A percentile compares a stretch with the other conserved stretches of the same genome.
phyloP scores from a whole-genome alignment of 2,888 invertebrate genomes.

The Vanessa cardui region DNA sequence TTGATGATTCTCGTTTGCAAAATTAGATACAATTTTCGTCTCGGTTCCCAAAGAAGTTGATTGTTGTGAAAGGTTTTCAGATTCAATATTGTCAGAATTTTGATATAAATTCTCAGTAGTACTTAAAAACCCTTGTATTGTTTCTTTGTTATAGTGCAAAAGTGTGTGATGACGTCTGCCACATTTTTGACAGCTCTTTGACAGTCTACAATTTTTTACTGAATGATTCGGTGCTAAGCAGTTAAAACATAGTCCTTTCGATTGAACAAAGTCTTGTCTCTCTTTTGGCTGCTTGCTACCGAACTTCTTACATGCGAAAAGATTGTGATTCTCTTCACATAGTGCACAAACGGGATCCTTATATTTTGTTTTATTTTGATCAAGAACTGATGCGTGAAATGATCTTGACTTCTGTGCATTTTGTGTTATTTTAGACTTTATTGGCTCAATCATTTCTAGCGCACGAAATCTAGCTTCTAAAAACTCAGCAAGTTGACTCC shows the following conservation, averaged over 20 bases:
- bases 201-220: background rate
- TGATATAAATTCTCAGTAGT: constrained; percentile 5
- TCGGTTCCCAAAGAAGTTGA: background rate
- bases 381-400: background rate
- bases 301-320: background rate
- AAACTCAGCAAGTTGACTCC: constrained; percentile 4
- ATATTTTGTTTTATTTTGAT: background rate
- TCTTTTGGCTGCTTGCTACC: background rate
- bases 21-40: background rate
- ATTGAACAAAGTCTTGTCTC: constrained; percentile 3
- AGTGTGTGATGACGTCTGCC: constrained; percentile 7
- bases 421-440: background rate
- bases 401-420: background rate
- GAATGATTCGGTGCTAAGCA: constrained; percentile 1
- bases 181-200: background rate
- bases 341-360: background rate
- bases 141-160: background rate
- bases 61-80: background rate
- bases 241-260: constrained; percentile 11
- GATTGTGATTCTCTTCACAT: background rate
- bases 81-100: background rate
- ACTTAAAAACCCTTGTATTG: background rate
- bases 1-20: background rate
- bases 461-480: background rate
- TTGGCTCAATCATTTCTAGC: background rate